Base-by-base conservation (phyloP, 2,888 invertebrate genomes). In the Aplocera efformata region DNA sequence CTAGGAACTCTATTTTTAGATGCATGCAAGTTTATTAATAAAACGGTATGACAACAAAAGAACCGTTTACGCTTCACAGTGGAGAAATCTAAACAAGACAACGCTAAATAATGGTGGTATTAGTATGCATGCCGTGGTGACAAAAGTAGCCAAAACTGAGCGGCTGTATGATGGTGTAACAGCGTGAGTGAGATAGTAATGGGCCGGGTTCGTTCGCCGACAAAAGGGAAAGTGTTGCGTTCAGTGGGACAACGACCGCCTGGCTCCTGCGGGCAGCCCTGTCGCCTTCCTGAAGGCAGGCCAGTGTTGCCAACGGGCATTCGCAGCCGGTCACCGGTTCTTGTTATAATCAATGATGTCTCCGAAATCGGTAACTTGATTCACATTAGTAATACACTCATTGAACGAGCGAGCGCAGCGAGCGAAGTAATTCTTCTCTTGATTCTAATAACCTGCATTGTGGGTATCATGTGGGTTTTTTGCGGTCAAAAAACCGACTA, bases 161-260 rank as follows among this genome's bases (percentile, higher is more conserved):
- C 62, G 56, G 59, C 58, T 55, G 48, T 48, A 62, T 69, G 76
- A 79, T 84, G 84, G 82, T 84, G 83, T 82, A 85, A 86, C 79
- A 67, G 67, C 75, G 80, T 81, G 83, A 79, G 74, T 67, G 74
- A 63, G 73, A 73, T 83, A 81, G 78, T 77, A 84, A 86, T 84
- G 78, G 73, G 57, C 73, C 72, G 81, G 84, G 88, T 88, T 88
- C 88, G 79, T 81, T 88, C 82, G 82, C 86, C 86, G 78, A 79
- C 74, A 78, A 88, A 83, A 88, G 83, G 84, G 88, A 88, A 88
- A 88, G 86, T 84, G 66, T 66, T 68, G 62, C 80, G 84, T 85
- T 86, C 85, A 88, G 61, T 86, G 81, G 88, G 80, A 85, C 88
- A 83, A 84, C 78, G 88, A 86, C 86, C 86, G 80, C 58, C 22